These are phyloP conservation scores for Bovichtus variegatus DNA, from an alignment of 2,797 vertebrate genomes.

Conservation along the genomic window DNA sequence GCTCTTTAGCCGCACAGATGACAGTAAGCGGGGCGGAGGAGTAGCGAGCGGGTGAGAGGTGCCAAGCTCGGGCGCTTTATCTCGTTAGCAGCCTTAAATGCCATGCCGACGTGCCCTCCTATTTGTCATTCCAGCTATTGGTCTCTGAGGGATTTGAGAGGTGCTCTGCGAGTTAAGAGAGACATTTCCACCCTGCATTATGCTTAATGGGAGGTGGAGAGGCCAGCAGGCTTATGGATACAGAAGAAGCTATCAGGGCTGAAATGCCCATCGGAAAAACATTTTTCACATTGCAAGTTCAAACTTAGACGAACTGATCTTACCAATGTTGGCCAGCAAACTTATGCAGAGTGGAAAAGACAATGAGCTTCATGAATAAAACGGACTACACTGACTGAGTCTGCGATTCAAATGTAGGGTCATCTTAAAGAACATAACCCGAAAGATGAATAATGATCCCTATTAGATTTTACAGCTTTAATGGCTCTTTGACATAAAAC, in stretches of 20 bases:
- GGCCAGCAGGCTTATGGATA: conserved; percentile 76
- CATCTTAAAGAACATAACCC: conserved; percentile 17
- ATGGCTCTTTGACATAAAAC: conserved; percentile 15
- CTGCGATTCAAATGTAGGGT: conserved; percentile 19
- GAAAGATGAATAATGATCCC: conserved; percentile 33
- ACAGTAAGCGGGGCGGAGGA: conserved; percentile 77
- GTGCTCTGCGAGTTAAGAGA: conserved; percentile 78
- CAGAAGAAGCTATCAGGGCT: conserved; percentile 67
- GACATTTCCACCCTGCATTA: conserved; percentile 81
- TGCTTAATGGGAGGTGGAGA: conserved; percentile 82
- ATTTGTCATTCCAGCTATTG: conserved; percentile 82
- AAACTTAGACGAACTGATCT: conserved; percentile 55
- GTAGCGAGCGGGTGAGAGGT: conserved; percentile 73
- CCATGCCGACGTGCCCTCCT: conserved; percentile 74
- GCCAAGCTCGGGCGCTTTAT: conserved; percentile 79
- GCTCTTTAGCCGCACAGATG: conserved; percentile 81
- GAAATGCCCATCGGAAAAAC: conserved; percentile 75
- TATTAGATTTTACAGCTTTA: conserved; percentile 5
- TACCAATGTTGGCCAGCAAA: conserved; percentile 37
- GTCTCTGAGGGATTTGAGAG: conserved; percentile 82
- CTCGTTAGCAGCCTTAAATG: conserved; percentile 84
- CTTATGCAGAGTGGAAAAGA: conserved; percentile 29
- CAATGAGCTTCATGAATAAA: conserved; percentile 58
- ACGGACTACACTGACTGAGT: conserved; percentile 20
- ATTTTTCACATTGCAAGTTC: conserved; percentile 67